Base-by-base conservation (phyloP, 2,888 invertebrate genomes). In the Anticlea derivata region DNA sequence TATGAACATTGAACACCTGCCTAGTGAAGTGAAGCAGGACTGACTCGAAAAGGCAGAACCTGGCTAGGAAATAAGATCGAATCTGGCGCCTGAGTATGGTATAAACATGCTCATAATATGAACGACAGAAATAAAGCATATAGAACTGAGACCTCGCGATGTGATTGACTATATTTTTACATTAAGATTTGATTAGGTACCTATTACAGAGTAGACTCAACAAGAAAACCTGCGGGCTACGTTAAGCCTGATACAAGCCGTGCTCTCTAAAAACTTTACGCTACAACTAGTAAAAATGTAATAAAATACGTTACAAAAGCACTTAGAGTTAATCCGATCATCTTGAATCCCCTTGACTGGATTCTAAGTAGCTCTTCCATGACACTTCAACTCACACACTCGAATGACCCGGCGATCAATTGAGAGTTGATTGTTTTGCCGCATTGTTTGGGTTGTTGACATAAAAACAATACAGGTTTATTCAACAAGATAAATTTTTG, bases 311-410 rank as follows among this genome's bases (percentile, higher is more conserved):
- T 70, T 68, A 81, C 79, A 73, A 77, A 54, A 51, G 70, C 63
- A 50, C 67, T 65, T 17, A 80, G 48, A 30, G 68, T 67, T 20
- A 73, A 61, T 66, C 78, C 70, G 49, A 81, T 59, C 59, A 73
- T 61, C 58, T 70, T 74, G 24, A 75, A 50, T 8, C 65, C 61
- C 27, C 60, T 60, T 4, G 63, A 47, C 29, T 73, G 62, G 7
- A 66, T 26, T 44, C 52, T 66, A 23, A 61, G 46, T 17, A 63
- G 45, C 7, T 59, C 57, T 47, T 70, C 71, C 73, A 73, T 73
- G 49, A 37, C 55, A 38, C 55, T 60, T 50, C 34, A 59, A 54
- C 33, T 46, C 50, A 51, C 52, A 30, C 50, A 50, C 39, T 17
- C 11, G 11, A 44, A 48, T 53, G 52, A 39, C 40, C 31, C 31